Evolutionary conservation across 1,140 invertebrate species (phyloP).

Genomic region (Neodiprion pinetum): DNA sequence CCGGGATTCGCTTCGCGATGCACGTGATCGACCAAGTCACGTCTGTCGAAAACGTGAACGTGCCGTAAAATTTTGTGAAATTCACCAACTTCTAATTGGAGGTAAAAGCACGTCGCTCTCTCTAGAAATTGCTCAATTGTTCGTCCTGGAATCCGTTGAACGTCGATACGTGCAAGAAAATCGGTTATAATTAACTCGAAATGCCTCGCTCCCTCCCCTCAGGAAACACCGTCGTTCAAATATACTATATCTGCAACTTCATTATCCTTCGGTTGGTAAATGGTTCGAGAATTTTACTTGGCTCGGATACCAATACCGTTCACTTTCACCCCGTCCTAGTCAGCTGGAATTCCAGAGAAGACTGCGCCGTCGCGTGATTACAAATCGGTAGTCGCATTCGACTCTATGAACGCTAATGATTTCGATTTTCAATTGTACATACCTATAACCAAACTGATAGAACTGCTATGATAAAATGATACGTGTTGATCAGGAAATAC

Average conservation of each 20-base stretch:
- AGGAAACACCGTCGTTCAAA: background rate
- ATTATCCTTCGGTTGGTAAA: background rate
- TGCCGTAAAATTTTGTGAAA: too few relatives aligned
- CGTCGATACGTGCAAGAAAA: background rate
- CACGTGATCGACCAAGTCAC: too few relatives aligned
- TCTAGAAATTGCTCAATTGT: background rate
- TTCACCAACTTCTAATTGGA: too few relatives aligned
- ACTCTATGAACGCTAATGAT: background rate
- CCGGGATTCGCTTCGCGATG: too few relatives aligned
- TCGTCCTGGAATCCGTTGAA: slow-evolving; percentile 1
- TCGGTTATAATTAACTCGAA: background rate
- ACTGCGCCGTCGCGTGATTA: background rate
- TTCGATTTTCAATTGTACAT: background rate
- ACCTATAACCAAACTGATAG: too few relatives aligned
- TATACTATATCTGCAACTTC: background rate
- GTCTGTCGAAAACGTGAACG: too few relatives aligned
- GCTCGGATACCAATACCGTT: background rate
- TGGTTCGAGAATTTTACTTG: background rate
- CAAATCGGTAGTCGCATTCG: background rate
- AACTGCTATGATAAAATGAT: too few relatives aligned
- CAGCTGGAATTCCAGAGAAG: background rate
- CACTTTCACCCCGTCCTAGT: background rate
- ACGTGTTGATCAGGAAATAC: too few relatives aligned
- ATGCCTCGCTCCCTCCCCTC: background rate
- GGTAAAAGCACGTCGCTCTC: too few relatives aligned